These are phyloP conservation scores for Tribolium castaneum DNA, from an alignment of 1,140 invertebrate species.

Conservation along the genomic window DNA sequence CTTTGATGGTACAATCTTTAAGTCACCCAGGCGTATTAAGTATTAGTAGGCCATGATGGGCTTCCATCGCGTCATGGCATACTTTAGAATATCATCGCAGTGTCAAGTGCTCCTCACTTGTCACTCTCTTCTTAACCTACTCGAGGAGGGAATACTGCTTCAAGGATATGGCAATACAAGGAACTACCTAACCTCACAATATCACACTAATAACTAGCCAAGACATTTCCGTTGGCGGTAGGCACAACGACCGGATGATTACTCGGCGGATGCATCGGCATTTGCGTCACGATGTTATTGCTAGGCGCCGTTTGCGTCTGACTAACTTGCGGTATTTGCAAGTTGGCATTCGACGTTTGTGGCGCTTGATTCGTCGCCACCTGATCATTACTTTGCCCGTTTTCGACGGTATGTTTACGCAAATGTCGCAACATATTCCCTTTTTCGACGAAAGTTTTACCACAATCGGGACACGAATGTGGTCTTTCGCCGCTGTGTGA, in stretches of 20 bases:
- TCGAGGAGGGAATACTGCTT: conserved; percentile 22
- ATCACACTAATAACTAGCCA: conserved; percentile 58
- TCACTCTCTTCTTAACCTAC: neutral
- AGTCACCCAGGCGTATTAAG: too few relatives aligned
- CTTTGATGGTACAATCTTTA: too few relatives aligned
- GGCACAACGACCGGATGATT: conserved; percentile 61
- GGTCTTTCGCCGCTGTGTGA: conserved; percentile 90
- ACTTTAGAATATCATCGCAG: neutral
- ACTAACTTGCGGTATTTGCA: conserved; percentile 56
- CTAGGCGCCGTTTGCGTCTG: conserved; percentile 47
- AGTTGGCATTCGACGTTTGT: conserved; percentile 41
- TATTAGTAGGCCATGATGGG: too few relatives aligned
- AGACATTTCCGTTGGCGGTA: conserved; percentile 61
- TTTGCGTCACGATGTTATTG: conserved; percentile 53
- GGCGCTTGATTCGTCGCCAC: neutral
- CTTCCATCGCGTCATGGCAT: too few relatives aligned
- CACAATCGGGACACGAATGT: conserved; percentile 79
- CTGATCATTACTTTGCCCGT: conserved; percentile 50
- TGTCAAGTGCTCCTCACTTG: neutral
- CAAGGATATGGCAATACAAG: neutral
- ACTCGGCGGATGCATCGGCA: conserved; percentile 57
- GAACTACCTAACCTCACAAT: neutral
- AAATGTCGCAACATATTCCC: conserved; percentile 76
- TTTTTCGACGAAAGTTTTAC: conserved; percentile 83
- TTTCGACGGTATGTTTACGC: conserved; percentile 66